Conservation (phyloP, 2,113 vertebrate genomes). For the Oenanthe oenanthe region DNA sequence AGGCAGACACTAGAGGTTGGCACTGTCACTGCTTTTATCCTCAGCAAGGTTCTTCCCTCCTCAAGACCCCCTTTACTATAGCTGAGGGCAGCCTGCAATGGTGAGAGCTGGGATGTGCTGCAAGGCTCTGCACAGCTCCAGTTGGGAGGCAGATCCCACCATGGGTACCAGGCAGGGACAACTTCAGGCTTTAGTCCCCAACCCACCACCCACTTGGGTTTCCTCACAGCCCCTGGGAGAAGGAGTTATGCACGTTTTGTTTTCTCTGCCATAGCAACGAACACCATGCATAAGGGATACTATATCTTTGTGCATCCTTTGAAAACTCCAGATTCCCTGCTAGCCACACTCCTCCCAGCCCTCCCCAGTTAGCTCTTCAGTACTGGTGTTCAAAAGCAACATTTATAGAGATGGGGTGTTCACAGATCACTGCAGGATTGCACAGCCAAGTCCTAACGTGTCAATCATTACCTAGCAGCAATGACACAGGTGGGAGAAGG, state of each 20-base stretch:
- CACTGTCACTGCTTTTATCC: background rate
- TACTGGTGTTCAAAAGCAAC: constrained; percentile 78
- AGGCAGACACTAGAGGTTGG: constrained; percentile 20
- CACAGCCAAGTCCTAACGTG: constrained; percentile 78
- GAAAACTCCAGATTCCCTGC: constrained; percentile 65
- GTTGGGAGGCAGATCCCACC: constrained; percentile 63
- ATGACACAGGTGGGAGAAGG: constrained; percentile 77
- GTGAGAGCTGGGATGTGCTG: background rate
- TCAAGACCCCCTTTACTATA: background rate
- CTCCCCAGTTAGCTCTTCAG: constrained; percentile 70
- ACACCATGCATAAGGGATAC: constrained; percentile 83
- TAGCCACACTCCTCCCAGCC: constrained; percentile 62
- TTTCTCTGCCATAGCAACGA: constrained; percentile 75
- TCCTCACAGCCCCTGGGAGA: constrained; percentile 48
- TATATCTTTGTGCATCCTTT: constrained; percentile 82
- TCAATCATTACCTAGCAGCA: constrained; percentile 84
- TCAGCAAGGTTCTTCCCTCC: background rate
- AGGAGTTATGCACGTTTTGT: constrained; percentile 27
- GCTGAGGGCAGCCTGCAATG: constrained; percentile 37
- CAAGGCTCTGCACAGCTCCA: constrained; percentile 19
- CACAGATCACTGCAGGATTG: constrained; percentile 73
- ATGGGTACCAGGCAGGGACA: constrained; percentile 60
- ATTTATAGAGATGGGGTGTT: constrained; percentile 69
- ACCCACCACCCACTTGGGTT: constrained; percentile 52
- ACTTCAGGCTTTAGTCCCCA: constrained; percentile 65